phyloP scores from a whole-genome alignment of 2,888 invertebrate species.

The Serripes groenlandicus region DNA sequence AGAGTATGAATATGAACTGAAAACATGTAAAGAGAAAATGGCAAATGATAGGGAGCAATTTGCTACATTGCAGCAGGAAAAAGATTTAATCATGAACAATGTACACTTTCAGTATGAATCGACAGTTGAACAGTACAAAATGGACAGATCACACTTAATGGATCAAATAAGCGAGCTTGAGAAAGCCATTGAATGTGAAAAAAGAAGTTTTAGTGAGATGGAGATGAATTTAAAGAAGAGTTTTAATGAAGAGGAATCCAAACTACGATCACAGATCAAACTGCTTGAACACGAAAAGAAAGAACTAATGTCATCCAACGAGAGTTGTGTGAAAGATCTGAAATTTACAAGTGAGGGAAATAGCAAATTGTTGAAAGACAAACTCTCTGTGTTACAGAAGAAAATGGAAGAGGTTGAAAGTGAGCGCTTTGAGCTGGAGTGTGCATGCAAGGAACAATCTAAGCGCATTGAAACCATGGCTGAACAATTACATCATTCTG shows the following conservation, averaged over 20 bases:
- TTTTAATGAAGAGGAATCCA: conserved; percentile 24
- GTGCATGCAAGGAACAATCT: conserved; percentile 45
- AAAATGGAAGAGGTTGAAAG: conserved; percentile 24
- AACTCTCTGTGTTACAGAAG: conserved; percentile 2
- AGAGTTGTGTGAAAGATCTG: conserved; percentile 10
- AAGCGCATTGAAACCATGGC: conserved; percentile 36
- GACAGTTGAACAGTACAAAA: conserved; percentile 24
- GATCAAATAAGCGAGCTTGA: conserved; percentile 31
- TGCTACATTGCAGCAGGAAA: conserved; percentile 6
- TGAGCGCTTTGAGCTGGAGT: conserved; percentile 49
- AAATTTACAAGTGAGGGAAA: conserved; percentile 5
- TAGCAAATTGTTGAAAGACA: not conserved
- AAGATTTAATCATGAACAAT: conserved; percentile 28
- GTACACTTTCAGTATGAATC: conserved; percentile 45
- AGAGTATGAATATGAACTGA: conserved; percentile 40
- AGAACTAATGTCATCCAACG: conserved; percentile 2
- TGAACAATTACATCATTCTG: conserved; percentile 52
- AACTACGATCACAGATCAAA: conserved; percentile 5
- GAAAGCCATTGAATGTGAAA: conserved; percentile 24
- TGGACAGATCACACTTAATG: conserved; percentile 18
- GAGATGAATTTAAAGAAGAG: conserved; percentile 8
- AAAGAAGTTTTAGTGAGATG: conserved; percentile 23
- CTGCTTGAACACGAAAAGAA: conserved; percentile 15
- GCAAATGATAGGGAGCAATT: conserved; percentile 23
- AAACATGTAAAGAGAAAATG: conserved; percentile 28